These are phyloP conservation scores for Heliconius aoede DNA, from an alignment of 2,888 invertebrate genomes.

Conservation along the genomic window DNA sequence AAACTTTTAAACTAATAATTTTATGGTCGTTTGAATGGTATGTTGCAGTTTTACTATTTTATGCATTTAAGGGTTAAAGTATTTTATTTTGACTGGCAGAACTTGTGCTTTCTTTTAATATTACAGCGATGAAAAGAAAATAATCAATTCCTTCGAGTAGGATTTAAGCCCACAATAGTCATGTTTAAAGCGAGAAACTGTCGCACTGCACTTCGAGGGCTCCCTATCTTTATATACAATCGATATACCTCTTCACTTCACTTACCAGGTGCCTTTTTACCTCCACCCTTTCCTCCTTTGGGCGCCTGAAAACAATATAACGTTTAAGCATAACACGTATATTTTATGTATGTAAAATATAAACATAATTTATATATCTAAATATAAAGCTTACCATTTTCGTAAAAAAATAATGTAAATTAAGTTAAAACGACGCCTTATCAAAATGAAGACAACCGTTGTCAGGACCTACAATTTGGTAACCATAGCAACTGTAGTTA, in stretches of 20 bases:
- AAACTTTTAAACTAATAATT: no score
- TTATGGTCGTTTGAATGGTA: no score
- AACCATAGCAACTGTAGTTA: slow-evolving; percentile 32
- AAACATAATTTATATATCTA: not conserved
- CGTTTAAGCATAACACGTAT: not conserved
- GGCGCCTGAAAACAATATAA: slow-evolving; percentile 64
- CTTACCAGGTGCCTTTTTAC: slow-evolving; percentile 72
- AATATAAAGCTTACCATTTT: slow-evolving; percentile 41
- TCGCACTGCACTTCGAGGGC: not conserved
- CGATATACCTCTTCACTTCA: no score
- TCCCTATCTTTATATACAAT: not conserved
- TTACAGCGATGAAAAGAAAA: not conserved
- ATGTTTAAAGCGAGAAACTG: not conserved
- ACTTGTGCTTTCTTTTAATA: no score
- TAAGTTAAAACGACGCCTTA: not conserved
- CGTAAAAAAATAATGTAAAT: not conserved
- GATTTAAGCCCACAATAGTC: not conserved
- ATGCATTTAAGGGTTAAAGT: no score
- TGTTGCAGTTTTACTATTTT: no score
- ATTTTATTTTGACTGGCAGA: no score
- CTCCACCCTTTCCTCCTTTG: slow-evolving; percentile 67
- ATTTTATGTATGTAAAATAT: not conserved
- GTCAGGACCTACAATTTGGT: slow-evolving; percentile 29
- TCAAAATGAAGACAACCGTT: slow-evolving; percentile 35
- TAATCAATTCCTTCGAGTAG: not conserved